Conservation (phyloP, 2,888 invertebrate genomes). For the Tinea semifulvella region DNA sequence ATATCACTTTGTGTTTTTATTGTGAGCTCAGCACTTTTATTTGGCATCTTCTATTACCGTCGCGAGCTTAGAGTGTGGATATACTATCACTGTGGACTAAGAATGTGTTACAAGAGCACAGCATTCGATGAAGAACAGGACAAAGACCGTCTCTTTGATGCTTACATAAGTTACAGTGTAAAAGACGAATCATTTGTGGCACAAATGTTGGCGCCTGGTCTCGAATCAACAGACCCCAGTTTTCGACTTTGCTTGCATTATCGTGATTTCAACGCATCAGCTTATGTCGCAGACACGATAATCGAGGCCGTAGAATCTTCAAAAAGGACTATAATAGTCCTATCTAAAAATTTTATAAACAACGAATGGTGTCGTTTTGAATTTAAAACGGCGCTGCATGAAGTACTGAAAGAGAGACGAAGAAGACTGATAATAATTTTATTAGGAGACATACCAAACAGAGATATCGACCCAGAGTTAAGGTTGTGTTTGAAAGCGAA, state of each 20-base stretch:
- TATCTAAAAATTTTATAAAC: conserved; percentile 92
- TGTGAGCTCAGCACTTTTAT: conserved; percentile 77
- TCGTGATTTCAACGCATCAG: conserved; percentile 87
- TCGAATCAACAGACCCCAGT: conserved; percentile 83
- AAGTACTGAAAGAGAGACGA: conserved; percentile 86
- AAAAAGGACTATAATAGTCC: conserved; percentile 86
- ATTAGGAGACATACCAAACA: conserved; percentile 87
- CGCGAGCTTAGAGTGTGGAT: conserved; percentile 86
- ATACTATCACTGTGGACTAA: conserved; percentile 84
- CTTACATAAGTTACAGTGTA: conserved; percentile 93
- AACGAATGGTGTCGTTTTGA: conserved; percentile 96
- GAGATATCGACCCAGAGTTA: conserved; percentile 91
- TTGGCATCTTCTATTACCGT: conserved; percentile 83
- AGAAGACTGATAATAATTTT: conserved; percentile 90
- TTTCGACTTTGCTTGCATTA: conserved; percentile 92
- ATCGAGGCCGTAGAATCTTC: conserved; percentile 92
- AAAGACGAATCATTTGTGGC: conserved; percentile 93
- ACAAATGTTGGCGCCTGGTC: conserved; percentile 86
- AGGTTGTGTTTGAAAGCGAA: conserved; percentile 89
- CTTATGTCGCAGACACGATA: conserved; percentile 91
- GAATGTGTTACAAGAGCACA: conserved; percentile 86
- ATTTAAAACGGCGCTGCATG: conserved; percentile 92
- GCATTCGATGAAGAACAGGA: conserved; percentile 83
- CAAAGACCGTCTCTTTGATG: conserved; percentile 90
- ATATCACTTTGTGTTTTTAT: conserved; percentile 82